Conservation (phyloP, 2,888 invertebrate species). For the Omphaloscelis lunosa region DNA sequence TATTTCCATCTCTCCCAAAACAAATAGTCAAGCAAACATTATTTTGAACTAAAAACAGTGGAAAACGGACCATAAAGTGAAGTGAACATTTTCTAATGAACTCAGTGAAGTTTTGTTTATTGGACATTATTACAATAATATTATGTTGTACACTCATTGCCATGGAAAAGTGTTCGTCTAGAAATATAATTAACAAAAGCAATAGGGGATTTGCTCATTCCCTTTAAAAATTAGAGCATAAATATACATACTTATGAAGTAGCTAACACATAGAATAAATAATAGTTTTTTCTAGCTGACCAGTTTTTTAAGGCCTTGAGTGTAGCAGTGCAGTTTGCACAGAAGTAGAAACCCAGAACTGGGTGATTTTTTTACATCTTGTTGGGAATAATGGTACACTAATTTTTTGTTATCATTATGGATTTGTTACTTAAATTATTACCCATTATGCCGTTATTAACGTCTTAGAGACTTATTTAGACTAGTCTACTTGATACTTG, state of each 20-base stretch:
- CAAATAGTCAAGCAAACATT: conserved; percentile 52
- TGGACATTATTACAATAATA: conserved; percentile 68
- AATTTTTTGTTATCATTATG: conserved; percentile 59
- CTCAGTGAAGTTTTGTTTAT: conserved; percentile 70
- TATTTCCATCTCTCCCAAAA: conserved; percentile 9
- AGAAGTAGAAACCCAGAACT: conserved; percentile 24
- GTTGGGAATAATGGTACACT: conserved; percentile 63
- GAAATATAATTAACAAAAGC: conserved; percentile 53
- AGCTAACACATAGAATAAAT: conserved; percentile 53
- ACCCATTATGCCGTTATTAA: conserved; percentile 53
- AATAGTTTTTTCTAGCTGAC: conserved; percentile 40
- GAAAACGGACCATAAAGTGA: conserved; percentile 76
- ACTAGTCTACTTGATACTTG: conserved; percentile 46
- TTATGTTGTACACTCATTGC: conserved; percentile 55
- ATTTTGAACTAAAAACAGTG: conserved; percentile 64
- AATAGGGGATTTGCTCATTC: conserved; percentile 61
- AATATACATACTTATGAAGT: conserved; percentile 61
- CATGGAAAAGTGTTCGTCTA: conserved; percentile 62
- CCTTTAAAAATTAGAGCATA: conserved; percentile 54
- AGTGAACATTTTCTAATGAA: conserved; percentile 77
- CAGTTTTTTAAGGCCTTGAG: conserved; percentile 46
- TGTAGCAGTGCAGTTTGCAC: conserved; percentile 58
- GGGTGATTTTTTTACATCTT: conserved; percentile 57
- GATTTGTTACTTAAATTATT: conserved; percentile 64
- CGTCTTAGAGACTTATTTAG: conserved; percentile 44